Evolutionary conservation across 2,888 invertebrate genomes (phyloP), one percentile per base, ranked within the genome.

Genomic region (Xanthia togata): DNA sequence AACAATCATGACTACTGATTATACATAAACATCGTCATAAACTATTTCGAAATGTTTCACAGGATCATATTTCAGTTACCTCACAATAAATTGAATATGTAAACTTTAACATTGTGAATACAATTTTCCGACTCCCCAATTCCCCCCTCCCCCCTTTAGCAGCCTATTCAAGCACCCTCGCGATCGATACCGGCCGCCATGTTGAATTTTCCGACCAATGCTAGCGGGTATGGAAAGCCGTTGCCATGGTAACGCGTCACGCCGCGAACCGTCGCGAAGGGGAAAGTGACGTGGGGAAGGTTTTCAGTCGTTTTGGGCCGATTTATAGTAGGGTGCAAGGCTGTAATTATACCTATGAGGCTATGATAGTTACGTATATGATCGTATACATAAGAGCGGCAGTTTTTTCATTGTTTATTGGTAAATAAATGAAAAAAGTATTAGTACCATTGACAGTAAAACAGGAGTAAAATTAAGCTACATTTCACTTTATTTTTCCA

Each of bases 161-260:
- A 86, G 63, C 63, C 91, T 64, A 79, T 71, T 86, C 89, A 88
- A 87, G 89, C 87, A 85, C 92, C 93, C 87, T 84, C 80, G 82
- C 93, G 96, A 96, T 96, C 96, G 95, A 95, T 96, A 95, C 79
- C 63, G 78, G 79, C 90, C 92, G 96, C 96, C 96, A 96, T 96
- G 90, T 96, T 96, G 96, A 93, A 96, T 97, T 97, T 97, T 92
- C 96, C 96, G 92, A 95, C 96, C 96, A 96, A 96, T 96, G 93
- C 95, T 89, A 92, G 95, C 93, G 91, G 94, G 91, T 92, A 94
- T 95, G 96, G 93, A 96, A 96, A 96, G 91, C 92, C 83, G 94
- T 96, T 91, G 92, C 90, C 88, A 93, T 93, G 89, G 94, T 85
- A 92, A 96, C 96, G 90, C 88, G 91, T 91, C 91, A 89, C 88